Evolutionary conservation across 2,113 vertebrate species (phyloP), one percentile per base, ranked within the genome.

Genomic region (Numenius arquata): DNA sequence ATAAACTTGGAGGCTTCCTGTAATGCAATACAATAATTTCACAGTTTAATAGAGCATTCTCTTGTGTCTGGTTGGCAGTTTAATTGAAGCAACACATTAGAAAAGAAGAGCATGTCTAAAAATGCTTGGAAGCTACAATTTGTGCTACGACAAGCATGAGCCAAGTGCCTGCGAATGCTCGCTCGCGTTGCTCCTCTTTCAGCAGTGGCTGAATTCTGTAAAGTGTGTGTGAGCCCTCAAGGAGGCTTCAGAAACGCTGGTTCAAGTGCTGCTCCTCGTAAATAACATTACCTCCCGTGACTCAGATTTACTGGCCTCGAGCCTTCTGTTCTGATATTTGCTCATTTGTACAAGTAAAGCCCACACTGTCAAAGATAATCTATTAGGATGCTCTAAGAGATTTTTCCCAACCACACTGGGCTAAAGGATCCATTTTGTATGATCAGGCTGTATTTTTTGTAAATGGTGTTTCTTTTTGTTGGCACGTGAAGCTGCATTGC

Each of bases 291-390:
- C 52, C 78, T 96, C 71, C 84, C 18, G 40, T 90, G 76, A 91
- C 94, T 97, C 94, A 96, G 50, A 29, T 91, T 97, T 77, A 72
- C 63, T 96, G 93, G 75, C 91, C 86, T 41, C 79, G 73, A 93
- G 95, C 92, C 81, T 97, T 96, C 90, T 96, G 72, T 80, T 88
- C 66, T 80, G 72, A 87, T 88, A 95, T 95, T 85, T 45, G 30
- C 45, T 83, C 9, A 41, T 94, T 74, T 62, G 85, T 96, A 95
- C 93, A 96, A 91, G 86, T 90, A 96, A 97, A 96, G 88, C 52
- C 72, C 36, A 41, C 17, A 14, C 80, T 95, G 95, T 96, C 95
- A 97, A 95, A 97, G 87, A 94, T 85, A 97, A 96, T 96, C 86
- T 93, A 68, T 88, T 88, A 93, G 45, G 58, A 79, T 45, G 41